Base-by-base conservation (phyloP, 2,797 vertebrate genomes). In the Dermochelys coriacea region DNA sequence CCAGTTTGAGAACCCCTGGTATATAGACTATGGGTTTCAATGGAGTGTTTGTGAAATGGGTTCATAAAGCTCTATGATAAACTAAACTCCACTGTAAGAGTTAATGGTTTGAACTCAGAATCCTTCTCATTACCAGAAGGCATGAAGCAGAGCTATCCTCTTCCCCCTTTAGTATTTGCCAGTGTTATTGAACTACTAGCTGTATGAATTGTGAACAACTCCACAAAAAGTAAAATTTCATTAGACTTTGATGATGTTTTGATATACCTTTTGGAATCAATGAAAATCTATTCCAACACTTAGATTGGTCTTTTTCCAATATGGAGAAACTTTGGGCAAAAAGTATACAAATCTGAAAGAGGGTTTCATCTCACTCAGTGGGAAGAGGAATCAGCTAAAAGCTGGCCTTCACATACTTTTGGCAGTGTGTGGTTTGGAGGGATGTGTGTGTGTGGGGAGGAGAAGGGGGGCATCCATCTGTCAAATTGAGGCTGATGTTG, bases 21-120 rank as follows among this genome's bases (percentile, higher is more conserved):
- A 31, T 74, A 27, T 52, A 91, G 91, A 71, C 54, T 14, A 86
- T 0, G 8, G 57, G 82, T 75, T 87, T 41, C 45, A 87, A 81
- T 78, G 45, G 88, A 89, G 37, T 34, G 51, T 94, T 95, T 45
- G 86, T 59, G 84, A 88, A 92, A 90, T 79, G 89, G 83, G 6
- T 77, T 86, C 75, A 88, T 82, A 68, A 94, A 91, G 52, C 31
- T 71, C 74, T 80, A 91, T 84, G 80, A 93, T 80, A 89, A 94
- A 92, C 9, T 2, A 83, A 49, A 16, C 50, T 31, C 31, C 47
- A 51, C 2, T 55, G 55, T 27, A 71, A 82, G 93, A 91, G 45
- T 90, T 6, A 95, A 87, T 89, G 71, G 37, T 59, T 8, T n/a
- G 86, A 85, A 74, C 91, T 49, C 14, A 96, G 64, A 83, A 87